phyloP scores from a whole-genome alignment of 2,888 invertebrate species.

The Abrostola triplasia region DNA sequence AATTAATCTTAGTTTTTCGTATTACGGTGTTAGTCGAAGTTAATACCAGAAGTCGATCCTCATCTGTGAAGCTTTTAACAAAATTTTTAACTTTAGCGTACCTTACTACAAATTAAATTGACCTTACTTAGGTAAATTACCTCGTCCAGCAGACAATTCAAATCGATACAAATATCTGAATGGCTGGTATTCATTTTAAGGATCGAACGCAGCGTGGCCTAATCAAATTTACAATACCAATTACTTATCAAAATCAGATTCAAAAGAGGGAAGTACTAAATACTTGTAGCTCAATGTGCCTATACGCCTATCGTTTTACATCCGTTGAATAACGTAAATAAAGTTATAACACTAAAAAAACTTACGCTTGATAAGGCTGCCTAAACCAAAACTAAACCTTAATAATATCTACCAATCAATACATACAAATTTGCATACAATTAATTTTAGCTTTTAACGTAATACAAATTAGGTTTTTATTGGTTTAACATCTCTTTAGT shows the following conservation, averaged over 20 bases:
- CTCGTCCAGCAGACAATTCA: too few relatives aligned
- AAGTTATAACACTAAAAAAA: not conserved
- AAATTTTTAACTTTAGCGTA: not conserved
- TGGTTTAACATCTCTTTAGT: not conserved
- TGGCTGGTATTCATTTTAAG: too few relatives aligned
- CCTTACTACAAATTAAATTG: too few relatives aligned
- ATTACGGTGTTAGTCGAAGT: not conserved
- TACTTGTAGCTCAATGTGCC: not conserved
- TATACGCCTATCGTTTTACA: not conserved
- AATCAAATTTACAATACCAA: too few relatives aligned
- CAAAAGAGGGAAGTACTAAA: too few relatives aligned
- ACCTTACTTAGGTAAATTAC: too few relatives aligned
- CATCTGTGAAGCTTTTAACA: not conserved
- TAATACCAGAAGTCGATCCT: not conserved
- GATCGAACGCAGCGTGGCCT: too few relatives aligned
- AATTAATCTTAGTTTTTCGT: conserved; percentile 54
- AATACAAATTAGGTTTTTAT: not conserved
- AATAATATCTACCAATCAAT: not conserved
- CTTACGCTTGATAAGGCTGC: too few relatives aligned
- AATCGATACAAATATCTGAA: too few relatives aligned
- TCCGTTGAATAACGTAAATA: not conserved
- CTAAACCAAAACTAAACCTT: not conserved
- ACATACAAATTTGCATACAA: not conserved
- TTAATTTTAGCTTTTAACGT: not conserved
- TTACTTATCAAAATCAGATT: too few relatives aligned